Base-by-base conservation (phyloP, 2,888 invertebrate species). In the Dermolepida albohirtum region DNA sequence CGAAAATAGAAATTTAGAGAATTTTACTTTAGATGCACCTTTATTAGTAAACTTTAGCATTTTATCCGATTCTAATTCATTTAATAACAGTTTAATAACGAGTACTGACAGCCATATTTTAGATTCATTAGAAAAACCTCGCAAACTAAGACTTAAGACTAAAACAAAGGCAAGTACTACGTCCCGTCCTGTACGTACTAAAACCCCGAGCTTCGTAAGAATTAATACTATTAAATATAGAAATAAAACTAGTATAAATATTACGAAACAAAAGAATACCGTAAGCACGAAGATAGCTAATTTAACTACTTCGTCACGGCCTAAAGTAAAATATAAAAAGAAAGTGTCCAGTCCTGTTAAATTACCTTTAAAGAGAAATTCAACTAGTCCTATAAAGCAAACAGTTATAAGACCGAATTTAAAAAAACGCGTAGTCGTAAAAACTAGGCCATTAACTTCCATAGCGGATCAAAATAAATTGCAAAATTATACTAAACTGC, bases 1-100 rank as follows among this genome's bases (percentile, higher is more conserved):
- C 63, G 71, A 73, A 70, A 73, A 69, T 66, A 55, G 44, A 41
- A 54, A 64, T 44, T 59, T 50, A 29, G 51, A 41, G 52, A 55
- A 57, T 49, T 29, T 7, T 63, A 68, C 39, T 16, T 11, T 43
- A 44, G 17, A 10, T 10, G 10, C 14, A n/a, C 11, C 5, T 17
- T 40, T 17, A 39, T 44, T 49, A 44, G 14, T 34, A 12, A 57
- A 57, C 39, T 7, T 29, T 12, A 12, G 14, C 41, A 16, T 27
- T 59, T 59, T 59, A n/a, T 43, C 17, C 22, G 44, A 44, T 2
- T 1, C 1, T n/a, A 27, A 7, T 12, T 17, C 27, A 7, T 1
- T 12, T 12, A 16, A 7, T 10, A 44, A 44, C 27, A 11, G 10
- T 6, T 34, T 10, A 10, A 34, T 34, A 8, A 34, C 10, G 34